Conservation (phyloP, 2,797 vertebrate genomes). For the Paratrypauchen microcephalus region DNA sequence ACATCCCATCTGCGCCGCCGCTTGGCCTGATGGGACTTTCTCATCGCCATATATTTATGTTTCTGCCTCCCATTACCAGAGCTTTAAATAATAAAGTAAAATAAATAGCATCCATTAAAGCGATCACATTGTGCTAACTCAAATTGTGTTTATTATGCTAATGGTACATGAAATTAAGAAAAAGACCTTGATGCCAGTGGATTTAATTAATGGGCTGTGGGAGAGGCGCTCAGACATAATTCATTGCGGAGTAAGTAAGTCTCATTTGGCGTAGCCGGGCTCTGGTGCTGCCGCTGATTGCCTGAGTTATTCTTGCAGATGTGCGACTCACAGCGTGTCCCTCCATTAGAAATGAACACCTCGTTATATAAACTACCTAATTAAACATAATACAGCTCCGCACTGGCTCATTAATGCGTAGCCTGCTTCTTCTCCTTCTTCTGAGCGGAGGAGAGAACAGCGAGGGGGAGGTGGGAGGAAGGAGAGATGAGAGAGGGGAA, state of each 20-base stretch:
- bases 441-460: conserved; percentile 75
- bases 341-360: conserved; percentile 99
- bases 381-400: conserved; percentile 98
- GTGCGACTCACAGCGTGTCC: conserved; percentile 96
- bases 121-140: conserved; percentile 98
- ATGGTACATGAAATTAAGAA: conserved; percentile 99
- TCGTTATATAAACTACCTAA: conserved; percentile 99
- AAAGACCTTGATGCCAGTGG: conserved; percentile 99
- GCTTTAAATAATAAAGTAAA: conserved; percentile 99
- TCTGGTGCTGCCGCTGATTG: conserved; percentile 97
- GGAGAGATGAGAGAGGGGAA: conserved; percentile 61
- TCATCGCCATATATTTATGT: conserved; percentile 92
- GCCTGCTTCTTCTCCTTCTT: conserved; percentile 71
- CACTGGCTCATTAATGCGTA: conserved; percentile 95
- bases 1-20: conserved; percentile 84
- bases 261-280: conserved; percentile 97
- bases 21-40: conserved; percentile 84
- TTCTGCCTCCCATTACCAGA: conserved; percentile 86
- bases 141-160: conserved; percentile 99
- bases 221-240: conserved; percentile 96
- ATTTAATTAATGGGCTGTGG: conserved; percentile 99
- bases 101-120: conserved; percentile 99
- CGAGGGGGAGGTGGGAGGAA: conserved; percentile 11
- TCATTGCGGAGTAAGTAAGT: conserved; percentile 98
- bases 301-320: conserved; percentile 99